Percentiles rank a stretch among this genome's conserved stretches.
phyloP scores from a whole-genome alignment of 2,797 vertebrate species.

The Novumbra hubbsi region DNA sequence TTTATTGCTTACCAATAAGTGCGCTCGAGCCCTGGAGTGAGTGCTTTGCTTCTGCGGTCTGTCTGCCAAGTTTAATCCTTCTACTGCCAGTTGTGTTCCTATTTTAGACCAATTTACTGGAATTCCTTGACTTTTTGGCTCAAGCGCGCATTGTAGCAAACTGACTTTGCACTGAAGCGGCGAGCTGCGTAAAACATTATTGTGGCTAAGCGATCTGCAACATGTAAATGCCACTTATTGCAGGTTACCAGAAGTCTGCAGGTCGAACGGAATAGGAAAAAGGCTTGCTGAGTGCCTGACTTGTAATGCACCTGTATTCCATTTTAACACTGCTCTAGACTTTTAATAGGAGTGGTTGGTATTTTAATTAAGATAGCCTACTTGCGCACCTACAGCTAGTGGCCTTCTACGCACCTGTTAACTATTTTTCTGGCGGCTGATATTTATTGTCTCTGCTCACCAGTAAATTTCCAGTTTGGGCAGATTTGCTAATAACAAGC shows the following conservation, averaged over 20 bases:
- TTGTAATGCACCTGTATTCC: not conserved
- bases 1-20: conserved; percentile 61
- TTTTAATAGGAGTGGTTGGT: not conserved
- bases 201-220: conserved; percentile 53
- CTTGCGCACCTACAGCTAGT: not conserved
- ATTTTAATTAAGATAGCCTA: not conserved
- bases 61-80: conserved; percentile 63
- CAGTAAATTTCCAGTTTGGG: no score
- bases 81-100: conserved; percentile 66
- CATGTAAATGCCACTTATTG: conserved; percentile 22
- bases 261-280: not conserved
- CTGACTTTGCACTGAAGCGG: conserved; percentile 34
- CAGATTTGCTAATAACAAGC: no score
- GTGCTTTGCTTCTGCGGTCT: conserved; percentile 39
- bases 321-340: not conserved
- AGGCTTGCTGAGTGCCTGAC: not conserved
- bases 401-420: no score
- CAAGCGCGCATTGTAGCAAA: conserved; percentile 42
- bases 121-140: conserved; percentile 69
- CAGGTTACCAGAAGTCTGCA: not conserved
- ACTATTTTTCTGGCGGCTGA: no score
- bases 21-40: conserved; percentile 50
- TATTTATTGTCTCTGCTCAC: no score
- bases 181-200: conserved; percentile 45
- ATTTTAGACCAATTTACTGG: conserved; percentile 76